These are phyloP conservation scores for Girardinus metallicus DNA, from an alignment of 2,797 vertebrate genomes.

Conservation along the genomic window DNA sequence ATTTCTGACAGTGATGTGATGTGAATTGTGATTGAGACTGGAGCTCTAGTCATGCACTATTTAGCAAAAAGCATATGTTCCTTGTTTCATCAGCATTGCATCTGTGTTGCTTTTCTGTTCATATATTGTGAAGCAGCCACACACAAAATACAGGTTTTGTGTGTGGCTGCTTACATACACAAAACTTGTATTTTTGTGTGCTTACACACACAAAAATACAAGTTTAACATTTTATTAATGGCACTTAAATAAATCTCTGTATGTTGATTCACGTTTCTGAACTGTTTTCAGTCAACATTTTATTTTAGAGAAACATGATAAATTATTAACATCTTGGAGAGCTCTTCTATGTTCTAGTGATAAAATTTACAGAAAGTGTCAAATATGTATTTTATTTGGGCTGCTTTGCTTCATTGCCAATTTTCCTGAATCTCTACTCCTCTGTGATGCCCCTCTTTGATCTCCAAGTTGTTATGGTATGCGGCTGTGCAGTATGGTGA, in stretches of 20 bases:
- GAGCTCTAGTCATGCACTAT: too few species aligned
- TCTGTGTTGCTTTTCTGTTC: not conserved
- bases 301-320: not conserved
- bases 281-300: constrained; percentile 10
- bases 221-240: constrained; percentile 15
- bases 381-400: constrained; percentile 27
- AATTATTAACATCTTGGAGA: constrained; percentile 21
- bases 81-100: not conserved
- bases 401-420: constrained; percentile 21
- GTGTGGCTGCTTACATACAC: too few species aligned
- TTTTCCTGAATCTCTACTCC: constrained; percentile 3
- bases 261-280: not conserved
- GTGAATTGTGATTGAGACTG: not conserved
- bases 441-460: constrained; percentile 15
- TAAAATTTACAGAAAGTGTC: constrained; percentile 9
- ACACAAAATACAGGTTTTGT: too few species aligned
- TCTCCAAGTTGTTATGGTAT: constrained; percentile 50
- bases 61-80: constrained; percentile 3
- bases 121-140: not conserved
- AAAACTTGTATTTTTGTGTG: too few species aligned
- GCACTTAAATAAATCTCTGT: constrained; percentile 12
- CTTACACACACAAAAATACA: not conserved
- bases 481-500: constrained; percentile 54
- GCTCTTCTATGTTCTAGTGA: not conserved
- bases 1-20: not conserved